Evolutionary conservation across 2,888 invertebrate species (phyloP), one percentile per base, ranked within the genome.

Genomic region (Argyresthia albistria): DNA sequence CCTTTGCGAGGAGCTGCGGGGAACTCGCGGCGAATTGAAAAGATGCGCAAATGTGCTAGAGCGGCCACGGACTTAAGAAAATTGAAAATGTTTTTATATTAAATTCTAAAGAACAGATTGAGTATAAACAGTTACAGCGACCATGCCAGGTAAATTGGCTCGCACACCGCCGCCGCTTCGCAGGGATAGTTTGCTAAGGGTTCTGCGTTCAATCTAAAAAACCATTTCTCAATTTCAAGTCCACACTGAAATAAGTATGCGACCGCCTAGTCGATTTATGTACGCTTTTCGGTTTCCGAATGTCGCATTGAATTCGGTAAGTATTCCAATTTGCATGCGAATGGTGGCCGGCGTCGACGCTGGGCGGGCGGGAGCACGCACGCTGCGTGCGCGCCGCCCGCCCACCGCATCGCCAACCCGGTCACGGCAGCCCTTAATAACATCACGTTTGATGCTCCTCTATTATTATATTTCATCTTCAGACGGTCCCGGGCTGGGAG

Each of bases 371-470:
- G 25, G 25, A 25, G 25, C 80, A 78, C 78, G 81, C 71, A 67
- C 67, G 63, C 66, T 76, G 82, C 80, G 82, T 79, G 76, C 73
- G 74, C 73, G 70, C 15, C 42, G 54, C 69, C 66, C 68, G 57
- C 56, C 62, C 67, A 72, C 80, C 73, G 25, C 25, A 25, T 66
- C 68, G 57, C 56, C 62, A 61, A 25, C 25, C 86, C 66, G 70
- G 81, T 81, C 86, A 87, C 88, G 86, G 73, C 76, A 70, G 66
- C 72, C 73, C 73, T 79, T 87, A 86, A 87, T 87, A 87, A 88
- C 84, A 79, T 87, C 88, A 87, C 88, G 88, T 88, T 86, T 87
- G 84, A 88, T 88, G 82, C 78, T 79, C 80, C 83, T 83, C 86
- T 81, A 86, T 86, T 87, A 86, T 84, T 87, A 84, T 86, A 84